phyloP scores from a whole-genome alignment of 2,797 vertebrate species.

The Alauda arvensis region DNA sequence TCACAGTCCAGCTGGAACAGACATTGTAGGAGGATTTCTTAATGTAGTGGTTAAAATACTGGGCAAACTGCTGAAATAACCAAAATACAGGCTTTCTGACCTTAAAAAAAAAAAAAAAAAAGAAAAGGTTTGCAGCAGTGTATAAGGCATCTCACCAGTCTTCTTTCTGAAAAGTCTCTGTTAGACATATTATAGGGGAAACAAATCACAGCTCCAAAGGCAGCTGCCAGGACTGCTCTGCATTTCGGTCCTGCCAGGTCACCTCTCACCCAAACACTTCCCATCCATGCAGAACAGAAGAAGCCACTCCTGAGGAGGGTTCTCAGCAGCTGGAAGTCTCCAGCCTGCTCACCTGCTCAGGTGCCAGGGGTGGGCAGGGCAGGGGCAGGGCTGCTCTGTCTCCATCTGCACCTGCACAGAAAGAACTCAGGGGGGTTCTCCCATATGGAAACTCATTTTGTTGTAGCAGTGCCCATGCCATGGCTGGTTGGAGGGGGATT shows the following conservation, averaged over 20 bases:
- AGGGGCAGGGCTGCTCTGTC: background rate
- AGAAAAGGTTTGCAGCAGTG: background rate
- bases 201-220: background rate
- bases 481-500: background rate
- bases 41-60: background rate
- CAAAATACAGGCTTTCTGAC: background rate
- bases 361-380: background rate
- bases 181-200: background rate
- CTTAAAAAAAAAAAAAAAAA: too few relatives aligned
- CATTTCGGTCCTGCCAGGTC: background rate
- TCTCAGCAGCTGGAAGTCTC: background rate
- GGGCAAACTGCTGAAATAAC: background rate
- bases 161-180: background rate
- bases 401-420: background rate
- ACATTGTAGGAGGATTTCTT: background rate
- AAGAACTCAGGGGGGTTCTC: background rate
- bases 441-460: accelerated
- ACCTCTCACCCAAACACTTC: background rate
- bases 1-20: background rate
- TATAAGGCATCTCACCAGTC: background rate
- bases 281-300: background rate
- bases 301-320: accelerated
- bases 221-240: background rate
- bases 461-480: background rate
- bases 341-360: background rate